Evolutionary conservation across 2,797 vertebrate genomes (phyloP).

Genomic region (Gymnothorax javanicus): DNA sequence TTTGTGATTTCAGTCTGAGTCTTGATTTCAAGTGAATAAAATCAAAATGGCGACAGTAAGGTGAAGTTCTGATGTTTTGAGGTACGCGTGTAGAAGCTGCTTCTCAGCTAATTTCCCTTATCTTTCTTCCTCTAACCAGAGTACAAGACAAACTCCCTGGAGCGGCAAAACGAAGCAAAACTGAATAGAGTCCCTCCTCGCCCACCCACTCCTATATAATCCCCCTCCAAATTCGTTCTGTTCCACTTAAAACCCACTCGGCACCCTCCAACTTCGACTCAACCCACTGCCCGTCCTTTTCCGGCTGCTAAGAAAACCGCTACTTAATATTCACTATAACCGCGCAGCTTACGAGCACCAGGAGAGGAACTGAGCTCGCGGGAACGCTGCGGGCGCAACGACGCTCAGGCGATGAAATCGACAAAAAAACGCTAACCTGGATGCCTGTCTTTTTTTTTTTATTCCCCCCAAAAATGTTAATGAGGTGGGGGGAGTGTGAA

Average conservation of each 20-base stretch:
- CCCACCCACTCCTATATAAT: background rate
- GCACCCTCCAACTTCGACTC: constrained; percentile 8
- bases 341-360: constrained; percentile 69
- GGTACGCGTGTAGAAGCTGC: background rate
- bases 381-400: constrained; percentile 27
- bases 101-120: background rate
- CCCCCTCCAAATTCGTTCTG: background rate
- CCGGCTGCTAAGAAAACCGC: constrained; percentile 69
- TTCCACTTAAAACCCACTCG: background rate
- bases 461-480: constrained; percentile 20
- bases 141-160: constrained; percentile 89
- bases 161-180: constrained; percentile 80
- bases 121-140: constrained; percentile 58
- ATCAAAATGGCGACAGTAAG: background rate
- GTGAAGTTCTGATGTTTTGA: background rate
- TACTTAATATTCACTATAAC: constrained; percentile 71
- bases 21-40: background rate
- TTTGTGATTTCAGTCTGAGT: background rate
- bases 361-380: constrained; percentile 55
- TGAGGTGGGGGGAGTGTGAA: constrained; percentile 56
- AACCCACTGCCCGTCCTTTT: constrained; percentile 61
- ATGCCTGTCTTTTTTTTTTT: constrained; percentile 37
- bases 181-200: constrained; percentile 62
- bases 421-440: constrained; percentile 44
- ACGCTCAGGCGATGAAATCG: constrained; percentile 44